Conservation (phyloP, 2,888 invertebrate genomes). For the Macaria notata region DNA sequence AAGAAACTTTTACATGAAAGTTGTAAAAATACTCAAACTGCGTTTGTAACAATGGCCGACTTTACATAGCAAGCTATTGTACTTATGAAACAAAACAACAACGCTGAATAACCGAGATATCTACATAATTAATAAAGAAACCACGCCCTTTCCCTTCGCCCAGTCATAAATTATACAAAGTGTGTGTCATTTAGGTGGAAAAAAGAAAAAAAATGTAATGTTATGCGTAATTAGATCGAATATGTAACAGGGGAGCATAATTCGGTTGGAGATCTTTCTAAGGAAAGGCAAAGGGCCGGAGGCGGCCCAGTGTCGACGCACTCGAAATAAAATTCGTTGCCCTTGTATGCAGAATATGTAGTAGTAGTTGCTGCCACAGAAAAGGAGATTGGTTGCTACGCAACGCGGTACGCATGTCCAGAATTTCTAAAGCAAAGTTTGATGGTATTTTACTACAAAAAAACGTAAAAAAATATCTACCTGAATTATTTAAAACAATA, state of each 20-base stretch:
- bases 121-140: conserved; percentile 4
- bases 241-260: conserved; percentile 75
- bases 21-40: neutral
- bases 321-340: conserved; percentile 25
- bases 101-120: neutral
- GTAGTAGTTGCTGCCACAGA: conserved; percentile 8
- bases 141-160: conserved; percentile 14
- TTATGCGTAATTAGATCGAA: conserved; percentile 83
- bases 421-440: no score
- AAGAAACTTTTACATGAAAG: neutral
- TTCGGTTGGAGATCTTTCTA: conserved; percentile 39
- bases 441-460: no score
- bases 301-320: conserved; percentile 27
- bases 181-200: conserved; percentile 15
- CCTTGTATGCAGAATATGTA: conserved; percentile 20
- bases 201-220: conserved; percentile 56
- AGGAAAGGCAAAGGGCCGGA: conserved; percentile 39
- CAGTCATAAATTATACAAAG: conserved; percentile 20
- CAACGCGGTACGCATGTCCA: neutral
- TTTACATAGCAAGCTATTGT: neutral
- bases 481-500: no score
- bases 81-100: neutral
- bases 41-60: neutral
- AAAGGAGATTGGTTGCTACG: neutral
- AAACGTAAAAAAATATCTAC: no score